Evolutionary conservation across 2,888 invertebrate species (phyloP).

Genomic region (Lasius platythorax): DNA sequence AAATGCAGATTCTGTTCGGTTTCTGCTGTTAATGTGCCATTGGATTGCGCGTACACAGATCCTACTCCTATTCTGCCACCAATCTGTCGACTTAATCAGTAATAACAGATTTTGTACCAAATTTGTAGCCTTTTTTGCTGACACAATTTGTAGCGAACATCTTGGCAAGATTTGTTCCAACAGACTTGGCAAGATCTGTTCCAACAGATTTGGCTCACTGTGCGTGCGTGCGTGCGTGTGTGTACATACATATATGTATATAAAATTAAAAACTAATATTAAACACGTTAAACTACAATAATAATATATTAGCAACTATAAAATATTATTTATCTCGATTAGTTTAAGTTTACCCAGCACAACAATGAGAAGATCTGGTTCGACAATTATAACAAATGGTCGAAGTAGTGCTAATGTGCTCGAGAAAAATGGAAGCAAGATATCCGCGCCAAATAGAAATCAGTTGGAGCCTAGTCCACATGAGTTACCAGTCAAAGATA

Average conservation of each 20-base stretch:
- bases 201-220: neutral
- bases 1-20: no score
- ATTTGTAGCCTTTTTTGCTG: neutral
- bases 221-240: neutral
- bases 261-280: neutral
- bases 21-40: no score
- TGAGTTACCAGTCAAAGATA: slow-evolving; percentile 86
- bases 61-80: neutral
- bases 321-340: neutral
- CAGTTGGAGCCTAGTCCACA: slow-evolving; percentile 84
- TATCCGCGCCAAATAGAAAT: slow-evolving; percentile 78
- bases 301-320: neutral
- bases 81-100: neutral
- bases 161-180: neutral
- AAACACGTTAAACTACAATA: neutral
- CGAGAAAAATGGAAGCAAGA: slow-evolving; percentile 77
- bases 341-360: slow-evolving; percentile 79
- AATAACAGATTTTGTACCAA: neutral
- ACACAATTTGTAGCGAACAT: neutral
- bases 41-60: no score
- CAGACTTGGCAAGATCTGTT: neutral
- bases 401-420: slow-evolving; percentile 70
- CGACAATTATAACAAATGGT: slow-evolving; percentile 81
- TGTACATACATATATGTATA: neutral
- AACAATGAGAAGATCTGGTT: slow-evolving; percentile 80